Evolutionary conservation across 2,888 invertebrate genomes (phyloP).

Genomic region (Apodemia mormo): DNA sequence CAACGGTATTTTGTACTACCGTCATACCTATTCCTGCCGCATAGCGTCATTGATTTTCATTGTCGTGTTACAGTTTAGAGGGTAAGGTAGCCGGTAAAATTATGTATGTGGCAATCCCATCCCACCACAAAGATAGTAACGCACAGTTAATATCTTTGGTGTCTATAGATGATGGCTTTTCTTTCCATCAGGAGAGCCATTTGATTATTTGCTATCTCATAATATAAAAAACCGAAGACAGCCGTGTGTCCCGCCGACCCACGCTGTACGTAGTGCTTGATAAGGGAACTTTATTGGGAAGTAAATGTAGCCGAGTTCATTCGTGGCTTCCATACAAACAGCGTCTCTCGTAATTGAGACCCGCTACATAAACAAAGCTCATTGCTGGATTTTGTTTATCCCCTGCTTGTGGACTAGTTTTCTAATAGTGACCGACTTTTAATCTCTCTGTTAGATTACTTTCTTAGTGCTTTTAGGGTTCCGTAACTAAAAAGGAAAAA

Average conservation of each 20-base stretch:
- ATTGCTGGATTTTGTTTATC: neutral
- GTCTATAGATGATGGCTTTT: too few relatives aligned
- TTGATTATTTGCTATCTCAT: too few relatives aligned
- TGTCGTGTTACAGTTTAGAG: too few relatives aligned
- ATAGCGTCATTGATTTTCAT: too few relatives aligned
- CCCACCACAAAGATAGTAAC: too few relatives aligned
- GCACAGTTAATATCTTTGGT: too few relatives aligned
- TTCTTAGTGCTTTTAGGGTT: neutral
- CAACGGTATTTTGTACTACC: too few relatives aligned
- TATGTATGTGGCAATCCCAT: too few relatives aligned
- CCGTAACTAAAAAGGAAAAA: too few relatives aligned
- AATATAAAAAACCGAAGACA: neutral
- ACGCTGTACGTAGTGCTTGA: neutral
- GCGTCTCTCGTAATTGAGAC: neutral
- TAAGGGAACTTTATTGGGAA: conserved; percentile 4
- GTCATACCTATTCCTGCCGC: too few relatives aligned
- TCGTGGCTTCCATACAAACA: conserved; percentile 7
- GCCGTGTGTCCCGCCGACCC: neutral
- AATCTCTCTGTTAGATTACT: neutral
- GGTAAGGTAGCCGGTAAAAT: too few relatives aligned
- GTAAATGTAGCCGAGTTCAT: neutral
- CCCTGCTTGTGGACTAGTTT: neutral
- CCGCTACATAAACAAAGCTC: neutral
- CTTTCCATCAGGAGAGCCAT: too few relatives aligned
- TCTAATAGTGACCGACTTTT: neutral